Evolutionary conservation across 2,888 invertebrate genomes (phyloP).

Genomic region (Caradrina kadenii): DNA sequence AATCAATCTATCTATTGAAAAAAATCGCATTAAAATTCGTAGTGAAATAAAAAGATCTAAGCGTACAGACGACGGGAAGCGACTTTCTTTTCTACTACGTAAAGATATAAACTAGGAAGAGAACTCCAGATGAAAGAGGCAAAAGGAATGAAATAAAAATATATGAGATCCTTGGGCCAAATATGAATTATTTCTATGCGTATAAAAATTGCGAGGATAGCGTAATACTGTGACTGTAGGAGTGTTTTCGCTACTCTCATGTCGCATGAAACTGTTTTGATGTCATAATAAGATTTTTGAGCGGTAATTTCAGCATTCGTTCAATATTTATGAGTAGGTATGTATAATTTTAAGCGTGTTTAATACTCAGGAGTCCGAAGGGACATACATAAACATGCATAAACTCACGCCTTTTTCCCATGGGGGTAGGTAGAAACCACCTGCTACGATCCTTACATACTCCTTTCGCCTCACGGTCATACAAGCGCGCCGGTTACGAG

Average conservation of each 20-base stretch:
- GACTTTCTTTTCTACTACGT: too few relatives aligned
- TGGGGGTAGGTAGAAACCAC: too few relatives aligned
- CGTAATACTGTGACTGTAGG: background rate
- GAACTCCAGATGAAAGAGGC: constrained; percentile 6
- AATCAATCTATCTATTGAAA: too few relatives aligned
- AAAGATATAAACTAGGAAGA: constrained; percentile 4
- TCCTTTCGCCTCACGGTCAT: too few relatives aligned
- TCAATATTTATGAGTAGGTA: constrained; percentile 19
- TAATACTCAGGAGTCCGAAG: too few relatives aligned
- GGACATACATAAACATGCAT: too few relatives aligned
- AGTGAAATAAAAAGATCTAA: too few relatives aligned
- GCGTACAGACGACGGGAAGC: too few relatives aligned
- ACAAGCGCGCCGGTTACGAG: too few relatives aligned
- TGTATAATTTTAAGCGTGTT: constrained; percentile 22
- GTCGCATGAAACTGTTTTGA: constrained; percentile 37
- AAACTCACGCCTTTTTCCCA: too few relatives aligned
- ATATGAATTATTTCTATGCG: constrained; percentile 9
- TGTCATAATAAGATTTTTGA: constrained; percentile 9
- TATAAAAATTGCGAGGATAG: constrained; percentile 15
- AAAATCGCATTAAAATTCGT: too few relatives aligned
- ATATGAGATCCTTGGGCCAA: constrained; percentile 2
- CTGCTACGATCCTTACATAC: too few relatives aligned
- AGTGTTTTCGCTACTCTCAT: background rate
- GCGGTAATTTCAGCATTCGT: constrained; percentile 10
- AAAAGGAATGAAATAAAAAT: constrained; percentile 26